Percentiles rank a stretch among this genome's conserved stretches.
Conservation (phyloP, 1,140 invertebrate genomes). For the Drosophila suzukii region DNA sequence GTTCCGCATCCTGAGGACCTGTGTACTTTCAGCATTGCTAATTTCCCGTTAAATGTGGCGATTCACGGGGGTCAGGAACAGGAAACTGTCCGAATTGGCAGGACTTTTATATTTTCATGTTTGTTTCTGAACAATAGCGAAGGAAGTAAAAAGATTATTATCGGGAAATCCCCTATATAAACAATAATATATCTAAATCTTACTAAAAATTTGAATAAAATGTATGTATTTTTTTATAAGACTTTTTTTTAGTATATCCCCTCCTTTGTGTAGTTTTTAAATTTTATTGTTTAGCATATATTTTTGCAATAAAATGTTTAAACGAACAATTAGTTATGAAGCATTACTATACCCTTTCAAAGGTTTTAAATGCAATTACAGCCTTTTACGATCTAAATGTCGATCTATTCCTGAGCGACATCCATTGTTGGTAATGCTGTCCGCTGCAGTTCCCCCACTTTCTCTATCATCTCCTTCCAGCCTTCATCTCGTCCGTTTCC, state of each 20-base stretch:
- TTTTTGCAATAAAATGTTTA: too few relatives aligned
- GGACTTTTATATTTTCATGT: background rate
- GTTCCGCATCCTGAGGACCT: background rate
- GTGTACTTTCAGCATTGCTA: background rate
- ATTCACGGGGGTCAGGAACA: background rate
- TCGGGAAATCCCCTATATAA: too few relatives aligned
- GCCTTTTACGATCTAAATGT: background rate
- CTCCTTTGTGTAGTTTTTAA: too few relatives aligned
- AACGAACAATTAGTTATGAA: too few relatives aligned
- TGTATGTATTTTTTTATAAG: too few relatives aligned
- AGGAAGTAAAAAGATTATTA: background rate
- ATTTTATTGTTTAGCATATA: too few relatives aligned
- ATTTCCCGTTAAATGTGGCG: slow-evolving; percentile 3
- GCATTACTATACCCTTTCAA: too few relatives aligned
- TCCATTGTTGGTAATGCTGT: background rate
- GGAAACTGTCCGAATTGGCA: background rate
- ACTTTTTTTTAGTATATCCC: too few relatives aligned
- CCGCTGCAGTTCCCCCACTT: background rate
- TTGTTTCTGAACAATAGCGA: background rate
- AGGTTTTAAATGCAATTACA: too few relatives aligned
- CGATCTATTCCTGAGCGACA: background rate
- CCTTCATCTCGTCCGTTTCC: background rate
- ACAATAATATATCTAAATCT: too few relatives aligned
- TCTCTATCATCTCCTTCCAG: background rate
- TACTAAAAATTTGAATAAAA: too few relatives aligned